Conservation (phyloP, 2,888 invertebrate genomes). For the Tromatobia lineatoria region DNA sequence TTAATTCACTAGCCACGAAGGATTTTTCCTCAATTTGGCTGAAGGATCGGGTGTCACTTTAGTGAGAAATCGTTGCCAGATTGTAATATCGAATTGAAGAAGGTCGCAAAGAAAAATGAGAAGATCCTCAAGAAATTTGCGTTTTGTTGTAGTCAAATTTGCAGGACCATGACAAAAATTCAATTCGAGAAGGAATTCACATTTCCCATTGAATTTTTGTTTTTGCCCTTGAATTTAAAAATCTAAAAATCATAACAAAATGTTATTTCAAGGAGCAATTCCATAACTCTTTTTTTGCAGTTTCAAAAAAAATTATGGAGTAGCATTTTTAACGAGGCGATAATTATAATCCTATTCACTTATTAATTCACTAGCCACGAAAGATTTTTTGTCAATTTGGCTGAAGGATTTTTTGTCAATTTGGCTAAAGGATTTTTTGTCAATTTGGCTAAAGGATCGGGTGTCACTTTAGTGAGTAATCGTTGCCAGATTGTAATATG, state of each 20-base stretch:
- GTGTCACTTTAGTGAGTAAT: conserved; percentile 1
- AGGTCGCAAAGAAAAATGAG: not conserved
- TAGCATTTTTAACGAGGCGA: not conserved
- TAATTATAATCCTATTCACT: not conserved
- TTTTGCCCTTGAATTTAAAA: too few relatives aligned
- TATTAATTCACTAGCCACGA: conserved; percentile 2
- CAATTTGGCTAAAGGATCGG: not conserved
- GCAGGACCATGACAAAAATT: too few relatives aligned
- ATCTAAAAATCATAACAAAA: too few relatives aligned
- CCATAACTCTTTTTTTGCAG: too few relatives aligned
- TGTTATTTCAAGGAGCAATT: too few relatives aligned
- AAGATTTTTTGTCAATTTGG: too few relatives aligned
- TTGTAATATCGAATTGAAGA: conserved; percentile 29
- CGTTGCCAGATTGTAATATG: conserved; percentile 20
- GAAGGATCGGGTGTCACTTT: not conserved
- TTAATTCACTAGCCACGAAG: not conserved
- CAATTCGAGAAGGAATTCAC: too few relatives aligned
- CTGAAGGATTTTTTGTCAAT: too few relatives aligned
- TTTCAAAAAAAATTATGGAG: not conserved
- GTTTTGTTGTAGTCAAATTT: too few relatives aligned
- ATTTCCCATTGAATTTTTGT: too few relatives aligned
- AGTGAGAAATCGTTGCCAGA: conserved; percentile 10
- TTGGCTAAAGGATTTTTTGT: not conserved
- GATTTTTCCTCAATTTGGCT: not conserved
- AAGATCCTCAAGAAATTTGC: too few relatives aligned